These are phyloP conservation scores for Hyaena hyaena DNA, from an alignment of 2,113 vertebrate genomes.

Conservation along the genomic window DNA sequence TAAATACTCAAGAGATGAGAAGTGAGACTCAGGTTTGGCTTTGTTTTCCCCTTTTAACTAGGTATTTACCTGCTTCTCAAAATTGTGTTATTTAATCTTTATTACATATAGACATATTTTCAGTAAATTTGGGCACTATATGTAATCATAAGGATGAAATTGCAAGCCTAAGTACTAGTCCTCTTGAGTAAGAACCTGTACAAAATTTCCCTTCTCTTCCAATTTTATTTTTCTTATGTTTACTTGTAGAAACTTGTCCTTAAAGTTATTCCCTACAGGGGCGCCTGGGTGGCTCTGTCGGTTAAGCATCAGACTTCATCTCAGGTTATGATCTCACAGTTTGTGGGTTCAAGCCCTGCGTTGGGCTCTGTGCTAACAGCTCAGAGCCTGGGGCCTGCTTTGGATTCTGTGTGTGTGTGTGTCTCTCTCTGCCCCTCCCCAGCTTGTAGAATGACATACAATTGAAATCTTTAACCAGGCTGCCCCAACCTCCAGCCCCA, in stretches of 20 bases:
- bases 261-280: background rate
- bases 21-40: background rate
- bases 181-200: background rate
- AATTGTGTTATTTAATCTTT: background rate
- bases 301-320: too few relatives aligned
- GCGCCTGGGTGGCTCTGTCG: too few relatives aligned
- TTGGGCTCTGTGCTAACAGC: too few relatives aligned
- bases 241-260: background rate
- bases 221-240: slow-evolving; percentile 32
- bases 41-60: background rate
- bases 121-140: background rate
- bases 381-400: too few relatives aligned
- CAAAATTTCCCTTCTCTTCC: background rate
- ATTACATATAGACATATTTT: background rate
- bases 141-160: background rate
- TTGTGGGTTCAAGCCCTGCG: too few relatives aligned
- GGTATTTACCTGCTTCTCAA: background rate
- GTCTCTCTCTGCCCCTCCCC: too few relatives aligned
- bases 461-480: background rate
- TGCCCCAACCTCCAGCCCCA: background rate
- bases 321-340: too few relatives aligned
- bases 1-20: background rate
- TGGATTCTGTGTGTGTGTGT: too few relatives aligned
- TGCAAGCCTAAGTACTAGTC: background rate
- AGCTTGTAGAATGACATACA: background rate